These are phyloP conservation scores for Meriones psammophilus DNA, from an alignment of 2,797 vertebrate genomes.

Conservation along the genomic window DNA sequence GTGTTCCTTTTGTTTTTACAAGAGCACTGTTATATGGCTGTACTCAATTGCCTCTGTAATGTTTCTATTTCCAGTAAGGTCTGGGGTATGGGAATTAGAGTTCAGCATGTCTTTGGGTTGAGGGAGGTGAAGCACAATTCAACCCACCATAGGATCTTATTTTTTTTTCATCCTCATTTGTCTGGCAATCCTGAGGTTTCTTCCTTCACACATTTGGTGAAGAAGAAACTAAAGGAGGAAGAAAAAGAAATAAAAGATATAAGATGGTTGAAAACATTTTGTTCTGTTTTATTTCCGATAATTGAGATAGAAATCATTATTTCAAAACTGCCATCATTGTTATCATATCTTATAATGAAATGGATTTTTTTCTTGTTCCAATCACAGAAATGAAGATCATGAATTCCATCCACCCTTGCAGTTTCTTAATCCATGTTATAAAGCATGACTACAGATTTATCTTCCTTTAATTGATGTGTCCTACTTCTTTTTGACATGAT, in stretches of 20 bases:
- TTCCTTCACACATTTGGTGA: neutral
- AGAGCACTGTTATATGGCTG: neutral
- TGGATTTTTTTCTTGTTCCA: constrained; percentile 44
- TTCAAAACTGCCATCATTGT: constrained; percentile 49
- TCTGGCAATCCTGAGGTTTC: neutral
- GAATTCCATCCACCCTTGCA: constrained; percentile 29
- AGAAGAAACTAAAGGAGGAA: neutral
- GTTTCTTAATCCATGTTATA: constrained; percentile 62
- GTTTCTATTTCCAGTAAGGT: neutral
- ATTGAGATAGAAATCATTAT: constrained; percentile 61
- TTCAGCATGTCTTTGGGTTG: neutral
- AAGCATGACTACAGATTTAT: constrained; percentile 66
- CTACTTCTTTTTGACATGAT: constrained; percentile 70
- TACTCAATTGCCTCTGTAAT: neutral
- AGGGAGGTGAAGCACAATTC: neutral
- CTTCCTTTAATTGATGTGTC: constrained; percentile 69
- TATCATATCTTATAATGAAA: constrained; percentile 66
- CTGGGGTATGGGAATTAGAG: neutral
- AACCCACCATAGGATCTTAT: neutral
- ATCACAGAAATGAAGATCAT: constrained; percentile 59
- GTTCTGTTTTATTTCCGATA: constrained; percentile 48
- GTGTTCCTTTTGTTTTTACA: neutral
- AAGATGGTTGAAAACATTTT: constrained; percentile 45
- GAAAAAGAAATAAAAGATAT: neutral
- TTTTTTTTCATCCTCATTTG: neutral